A percentile compares a stretch with the other conserved stretches of the same genome.
phyloP scores from a whole-genome alignment of 2,113 vertebrate genomes.

The Uria aalge region DNA sequence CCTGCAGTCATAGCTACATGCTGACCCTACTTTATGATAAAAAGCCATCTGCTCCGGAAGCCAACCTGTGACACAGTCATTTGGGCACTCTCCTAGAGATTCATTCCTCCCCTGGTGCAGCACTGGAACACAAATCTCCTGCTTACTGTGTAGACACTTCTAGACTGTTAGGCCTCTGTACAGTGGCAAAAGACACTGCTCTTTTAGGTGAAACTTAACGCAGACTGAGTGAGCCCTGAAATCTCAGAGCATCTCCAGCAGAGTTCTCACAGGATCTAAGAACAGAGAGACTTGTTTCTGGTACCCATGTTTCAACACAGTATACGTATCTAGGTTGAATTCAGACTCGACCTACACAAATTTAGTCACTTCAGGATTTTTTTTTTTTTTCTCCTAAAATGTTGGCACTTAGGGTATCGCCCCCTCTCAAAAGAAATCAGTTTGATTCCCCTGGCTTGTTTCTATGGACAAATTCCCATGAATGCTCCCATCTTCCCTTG shows the following conservation, averaged over 20 bases:
- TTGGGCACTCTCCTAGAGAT: background rate
- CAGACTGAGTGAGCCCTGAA: background rate
- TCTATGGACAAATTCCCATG: background rate
- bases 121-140: background rate
- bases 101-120: background rate
- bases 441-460: background rate
- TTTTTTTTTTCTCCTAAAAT: background rate
- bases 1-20: background rate
- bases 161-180: background rate
- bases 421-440: background rate
- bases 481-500: background rate
- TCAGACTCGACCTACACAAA: background rate
- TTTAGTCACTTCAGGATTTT: background rate
- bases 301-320: background rate
- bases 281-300: background rate
- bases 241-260: background rate
- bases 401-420: background rate
- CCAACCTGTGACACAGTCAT: background rate
- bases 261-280: background rate
- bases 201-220: background rate
- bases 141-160: background rate
- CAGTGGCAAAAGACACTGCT: background rate
- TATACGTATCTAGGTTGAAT: background rate
- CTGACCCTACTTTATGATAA: background rate
- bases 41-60: background rate